Base-by-base conservation (phyloP, 2,888 invertebrate species). In the Caenorhabditis sulstoni region DNA sequence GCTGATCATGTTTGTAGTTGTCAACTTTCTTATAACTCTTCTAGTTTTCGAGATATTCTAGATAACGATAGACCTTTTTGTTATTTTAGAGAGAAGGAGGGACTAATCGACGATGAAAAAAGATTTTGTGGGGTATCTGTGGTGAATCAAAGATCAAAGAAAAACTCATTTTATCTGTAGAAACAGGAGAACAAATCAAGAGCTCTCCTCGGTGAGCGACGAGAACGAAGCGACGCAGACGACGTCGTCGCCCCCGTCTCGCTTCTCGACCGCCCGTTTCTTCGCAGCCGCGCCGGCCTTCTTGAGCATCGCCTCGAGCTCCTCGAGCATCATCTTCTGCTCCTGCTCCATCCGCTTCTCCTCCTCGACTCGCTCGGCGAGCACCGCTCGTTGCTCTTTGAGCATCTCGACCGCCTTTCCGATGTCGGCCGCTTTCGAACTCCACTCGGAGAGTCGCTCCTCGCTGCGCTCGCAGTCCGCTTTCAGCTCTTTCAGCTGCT, bases 251-350 rank as follows among this genome's bases (percentile, higher is more conserved):
- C 39, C 39, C 14, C 2, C n/a, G 9, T 52, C 45, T 11, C 44
- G 35, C 37, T 41, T 23, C 14, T 3, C n/a, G 29, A 22, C 41
- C 39, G 50, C 22, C 29, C 45, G n/a, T 22, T 65, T 66, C 5
- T 45, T 22, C 18, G 61, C 45, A 12, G 58, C 45, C n/a, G 23
- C 29, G 8, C 49, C 49, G 1, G 71, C 49, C n/a, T 47, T 64
- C 44, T 61, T 65, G n/a, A 78, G 47, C 59, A 64, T 23, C n/a
- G 23, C 55, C 37, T 78, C 78, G 14, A 78, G 47, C 5, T 78
- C 67, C 53, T 78, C 78, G 29, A 78, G 67, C 78, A 67, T 66
- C 49, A 62, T 78, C 35, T 78, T 78, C 57, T 73, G 71, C 41
- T 62, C 66, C 52, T 41, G 20, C 37, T 78, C 78, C 65, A 62